Percentiles rank a stretch among this genome's conserved stretches.
These are phyloP conservation scores for Halichoeres trimaculatus DNA, from an alignment of 2,113 vertebrate genomes.

Conservation along the genomic window DNA sequence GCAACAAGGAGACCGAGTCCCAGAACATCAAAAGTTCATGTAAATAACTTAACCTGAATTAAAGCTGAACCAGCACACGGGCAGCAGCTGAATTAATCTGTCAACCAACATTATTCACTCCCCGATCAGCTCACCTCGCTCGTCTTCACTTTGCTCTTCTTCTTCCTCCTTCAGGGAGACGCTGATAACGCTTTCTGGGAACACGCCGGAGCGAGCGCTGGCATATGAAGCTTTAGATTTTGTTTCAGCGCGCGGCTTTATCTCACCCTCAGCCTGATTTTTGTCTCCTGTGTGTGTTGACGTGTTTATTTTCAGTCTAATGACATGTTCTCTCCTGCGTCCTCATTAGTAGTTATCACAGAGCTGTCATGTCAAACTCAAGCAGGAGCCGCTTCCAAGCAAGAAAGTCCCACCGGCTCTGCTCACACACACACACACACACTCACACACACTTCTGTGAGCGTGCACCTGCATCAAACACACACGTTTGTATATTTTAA, in stretches of 20 bases:
- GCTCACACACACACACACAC: constrained; percentile 7
- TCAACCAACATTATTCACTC: neutral
- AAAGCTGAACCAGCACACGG: neutral
- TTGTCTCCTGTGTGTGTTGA: constrained; percentile 23
- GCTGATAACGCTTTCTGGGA: neutral
- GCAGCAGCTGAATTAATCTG: neutral
- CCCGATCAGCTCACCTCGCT: neutral
- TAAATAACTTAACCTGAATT: neutral
- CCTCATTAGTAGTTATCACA: constrained; percentile 64
- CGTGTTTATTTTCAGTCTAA: constrained; percentile 55
- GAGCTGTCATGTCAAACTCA: constrained; percentile 48
- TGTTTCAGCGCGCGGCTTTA: neutral
- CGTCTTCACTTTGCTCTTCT: neutral
- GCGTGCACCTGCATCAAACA: neutral
- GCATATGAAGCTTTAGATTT: neutral
- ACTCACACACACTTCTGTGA: neutral
- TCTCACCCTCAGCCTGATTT: neutral
- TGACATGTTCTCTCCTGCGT: constrained; percentile 59
- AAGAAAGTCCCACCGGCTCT: constrained; percentile 35
- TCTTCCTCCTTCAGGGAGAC: neutral
- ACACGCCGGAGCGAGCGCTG: neutral
- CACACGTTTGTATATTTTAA: too few species aligned
- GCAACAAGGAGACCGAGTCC: neutral
- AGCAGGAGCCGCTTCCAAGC: constrained; percentile 27
- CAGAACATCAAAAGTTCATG: neutral